Conservation (phyloP, 2,888 invertebrate species). For the Smittia aterrima region DNA sequence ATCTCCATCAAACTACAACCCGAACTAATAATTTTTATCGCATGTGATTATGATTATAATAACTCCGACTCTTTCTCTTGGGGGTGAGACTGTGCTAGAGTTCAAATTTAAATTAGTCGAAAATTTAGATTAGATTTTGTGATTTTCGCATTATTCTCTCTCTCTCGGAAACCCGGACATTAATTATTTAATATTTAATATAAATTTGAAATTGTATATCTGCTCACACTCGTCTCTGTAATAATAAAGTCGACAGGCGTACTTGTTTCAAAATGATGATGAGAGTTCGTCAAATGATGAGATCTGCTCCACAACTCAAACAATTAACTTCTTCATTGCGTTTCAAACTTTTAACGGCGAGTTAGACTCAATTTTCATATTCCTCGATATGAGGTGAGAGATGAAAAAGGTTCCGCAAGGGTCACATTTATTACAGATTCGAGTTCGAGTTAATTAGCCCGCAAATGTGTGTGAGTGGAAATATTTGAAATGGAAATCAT, state of each 20-base stretch:
- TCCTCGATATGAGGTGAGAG: neutral
- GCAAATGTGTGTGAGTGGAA: neutral
- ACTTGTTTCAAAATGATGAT: neutral
- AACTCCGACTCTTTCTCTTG: conserved; percentile 1
- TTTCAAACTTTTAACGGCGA: neutral
- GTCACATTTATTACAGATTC: conserved; percentile 36
- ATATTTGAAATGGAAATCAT: too few relatives aligned
- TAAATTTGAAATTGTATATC: conserved; percentile 33
- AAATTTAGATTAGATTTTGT: conserved; percentile 37
- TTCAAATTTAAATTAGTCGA: conserved; percentile 34
- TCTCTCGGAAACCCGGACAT: conserved; percentile 25
- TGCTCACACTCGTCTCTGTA: neutral
- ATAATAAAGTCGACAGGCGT: neutral
- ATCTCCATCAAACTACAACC: neutral
- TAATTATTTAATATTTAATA: conserved; percentile 36
- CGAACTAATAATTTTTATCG: conserved; percentile 1
- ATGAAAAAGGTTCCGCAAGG: conserved; percentile 22
- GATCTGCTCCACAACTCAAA: neutral
- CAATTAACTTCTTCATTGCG: neutral
- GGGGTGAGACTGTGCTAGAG: neutral
- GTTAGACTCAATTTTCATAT: neutral
- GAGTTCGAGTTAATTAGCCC: conserved; percentile 27
- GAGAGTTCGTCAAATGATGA: neutral
- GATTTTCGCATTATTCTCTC: conserved; percentile 26
- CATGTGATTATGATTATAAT: conserved; percentile 4